Evolutionary conservation across 2,888 invertebrate genomes (phyloP).

Genomic region (Amaurobius ferox): DNA sequence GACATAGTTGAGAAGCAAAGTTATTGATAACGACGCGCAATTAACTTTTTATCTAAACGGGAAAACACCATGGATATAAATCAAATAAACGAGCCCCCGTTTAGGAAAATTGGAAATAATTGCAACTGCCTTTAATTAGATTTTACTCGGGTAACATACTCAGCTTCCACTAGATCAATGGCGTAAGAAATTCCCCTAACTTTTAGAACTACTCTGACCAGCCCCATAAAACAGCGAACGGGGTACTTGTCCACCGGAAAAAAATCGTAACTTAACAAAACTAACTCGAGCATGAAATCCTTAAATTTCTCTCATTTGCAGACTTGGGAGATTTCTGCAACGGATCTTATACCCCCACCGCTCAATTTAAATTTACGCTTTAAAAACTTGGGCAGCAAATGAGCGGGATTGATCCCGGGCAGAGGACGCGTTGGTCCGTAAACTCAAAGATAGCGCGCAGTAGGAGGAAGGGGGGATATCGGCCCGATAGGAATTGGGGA

Average conservation of each 20-base stretch:
- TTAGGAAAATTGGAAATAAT: background rate
- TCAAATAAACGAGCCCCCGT: background rate
- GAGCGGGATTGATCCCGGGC: conserved; percentile 55
- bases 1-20: too few relatives aligned
- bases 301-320: conserved; percentile 50
- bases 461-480: conserved; percentile 6
- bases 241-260: background rate
- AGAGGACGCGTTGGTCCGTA: conserved; percentile 60
- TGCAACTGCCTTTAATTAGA: background rate
- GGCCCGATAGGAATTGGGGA: conserved; percentile 62
- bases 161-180: background rate
- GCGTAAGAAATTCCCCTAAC: background rate
- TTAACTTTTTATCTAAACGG: background rate
- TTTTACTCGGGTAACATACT: background rate
- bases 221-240: conserved; percentile 12
- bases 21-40: background rate
- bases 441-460: conserved; percentile 71
- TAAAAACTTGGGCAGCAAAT: conserved; percentile 69
- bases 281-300: conserved; percentile 29
- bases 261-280: conserved; percentile 46
- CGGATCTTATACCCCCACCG: conserved; percentile 15
- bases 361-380: conserved; percentile 72
- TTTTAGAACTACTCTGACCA: conserved; percentile 6
- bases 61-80: background rate
- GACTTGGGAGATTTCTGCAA: background rate